phyloP scores from a whole-genome alignment of 2,888 invertebrate species.

The Patella ulyssiponensis region DNA sequence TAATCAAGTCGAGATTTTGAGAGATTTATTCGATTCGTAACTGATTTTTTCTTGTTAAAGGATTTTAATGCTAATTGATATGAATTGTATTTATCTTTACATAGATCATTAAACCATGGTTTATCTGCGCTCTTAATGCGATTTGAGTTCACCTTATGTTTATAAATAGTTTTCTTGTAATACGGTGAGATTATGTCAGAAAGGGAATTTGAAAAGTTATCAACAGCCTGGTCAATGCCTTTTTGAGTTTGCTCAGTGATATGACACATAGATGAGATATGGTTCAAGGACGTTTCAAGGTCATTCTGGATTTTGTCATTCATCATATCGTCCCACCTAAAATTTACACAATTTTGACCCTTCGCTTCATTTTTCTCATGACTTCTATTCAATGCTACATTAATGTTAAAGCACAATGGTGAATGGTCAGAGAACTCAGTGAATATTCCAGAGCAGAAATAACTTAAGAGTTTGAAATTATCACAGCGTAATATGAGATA shows the following conservation, averaged over 20 bases:
- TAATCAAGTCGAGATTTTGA: neutral
- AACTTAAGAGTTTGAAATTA: neutral
- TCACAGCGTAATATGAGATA: conserved; percentile 3
- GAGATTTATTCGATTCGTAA: conserved; percentile 10
- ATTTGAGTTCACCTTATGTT: neutral
- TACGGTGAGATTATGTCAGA: neutral
- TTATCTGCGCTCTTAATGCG: neutral
- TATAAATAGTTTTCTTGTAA: neutral
- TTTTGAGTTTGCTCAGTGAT: neutral
- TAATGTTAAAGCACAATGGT: neutral
- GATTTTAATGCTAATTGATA: conserved; percentile 1
- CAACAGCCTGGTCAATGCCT: neutral
- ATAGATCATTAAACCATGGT: conserved; percentile 7
- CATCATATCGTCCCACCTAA: neutral
- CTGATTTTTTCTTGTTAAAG: conserved; percentile 15
- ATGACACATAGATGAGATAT: neutral
- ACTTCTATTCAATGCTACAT: neutral
- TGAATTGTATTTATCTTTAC: neutral
- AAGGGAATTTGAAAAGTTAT: neutral
- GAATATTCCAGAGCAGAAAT: neutral
- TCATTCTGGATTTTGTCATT: neutral
- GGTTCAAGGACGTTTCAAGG: neutral
- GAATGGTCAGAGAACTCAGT: conserved; percentile 7
- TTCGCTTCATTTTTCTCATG: neutral
- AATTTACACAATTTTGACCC: neutral